Conservation (phyloP, 2,888 invertebrate genomes). For the Poecilus cupreus region DNA sequence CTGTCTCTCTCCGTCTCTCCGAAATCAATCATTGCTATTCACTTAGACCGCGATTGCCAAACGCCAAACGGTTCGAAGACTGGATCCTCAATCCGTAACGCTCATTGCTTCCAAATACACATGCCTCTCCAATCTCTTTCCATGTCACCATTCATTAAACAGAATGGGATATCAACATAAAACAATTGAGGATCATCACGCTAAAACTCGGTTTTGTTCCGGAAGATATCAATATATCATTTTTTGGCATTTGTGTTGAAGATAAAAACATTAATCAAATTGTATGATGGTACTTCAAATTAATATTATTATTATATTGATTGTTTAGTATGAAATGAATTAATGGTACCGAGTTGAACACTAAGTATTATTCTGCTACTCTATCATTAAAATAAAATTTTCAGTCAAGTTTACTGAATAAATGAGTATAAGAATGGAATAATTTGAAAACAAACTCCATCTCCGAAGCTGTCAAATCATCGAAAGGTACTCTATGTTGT, state of each 20-base stretch:
- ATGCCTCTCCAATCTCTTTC: conserved; percentile 16
- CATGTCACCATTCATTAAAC: conserved; percentile 25
- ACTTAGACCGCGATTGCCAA: neutral
- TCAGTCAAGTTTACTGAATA: no score
- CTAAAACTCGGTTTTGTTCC: neutral
- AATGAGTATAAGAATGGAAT: no score
- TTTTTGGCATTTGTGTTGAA: neutral
- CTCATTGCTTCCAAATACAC: conserved; percentile 18
- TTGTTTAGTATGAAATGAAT: no score
- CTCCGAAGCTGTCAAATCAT: no score
- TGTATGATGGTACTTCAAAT: neutral
- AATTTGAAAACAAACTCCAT: no score
- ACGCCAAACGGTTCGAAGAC: neutral
- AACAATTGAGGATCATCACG: neutral
- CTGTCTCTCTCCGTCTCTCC: conserved; percentile 16
- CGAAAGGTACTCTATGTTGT: no score
- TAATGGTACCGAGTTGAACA: no score
- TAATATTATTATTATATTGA: no score
- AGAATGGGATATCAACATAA: neutral
- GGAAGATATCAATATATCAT: neutral
- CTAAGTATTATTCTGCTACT: no score
- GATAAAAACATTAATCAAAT: no score
- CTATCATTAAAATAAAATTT: no score
- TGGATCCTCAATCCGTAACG: neutral
- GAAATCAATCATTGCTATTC: conserved; percentile 31